Base-by-base conservation (phyloP, 2,797 vertebrate species). In the Ptychadena robeensis region DNA sequence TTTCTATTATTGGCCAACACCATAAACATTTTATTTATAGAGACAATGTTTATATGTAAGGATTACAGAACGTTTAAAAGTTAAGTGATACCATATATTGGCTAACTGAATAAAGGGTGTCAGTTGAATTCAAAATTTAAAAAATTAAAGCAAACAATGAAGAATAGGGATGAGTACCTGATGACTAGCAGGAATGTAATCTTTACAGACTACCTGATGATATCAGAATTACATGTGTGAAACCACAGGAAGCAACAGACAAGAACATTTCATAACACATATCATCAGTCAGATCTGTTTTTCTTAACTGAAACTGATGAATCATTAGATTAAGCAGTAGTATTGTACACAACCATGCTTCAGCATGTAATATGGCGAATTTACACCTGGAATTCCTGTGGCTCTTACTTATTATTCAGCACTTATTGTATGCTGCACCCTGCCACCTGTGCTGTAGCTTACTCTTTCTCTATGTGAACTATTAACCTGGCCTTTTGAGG, bases 221-320 rank as follows among this genome's bases (percentile, higher is more conserved):
- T 61, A 74, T 40, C 73, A 38, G 34, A 37, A 44, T 75, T 64
- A 30, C 38, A 64, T 38, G 27, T 44, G 28, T 44, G 32, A 68
- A 53, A 53, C 44, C 44, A n/a, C 28, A 66, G 10, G n/a, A 9
- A 40, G 40, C n/a, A 75, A 48, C 61, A 14, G 48, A 34, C n/a
- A 61, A 35, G 38, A 61, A 8, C 14, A 30, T 74, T 61, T 74
- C 57, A 74, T 38, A 61, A 74, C 34, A 30, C 27, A 7, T 75
- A 37, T 64, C 25, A 75, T 63, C 8, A 27, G 14, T 64, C 69
- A 44, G 2, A 38, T 37, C 3, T 63, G 18, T 34, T 37, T 63
- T 64, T 64, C 27, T 64, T 75, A 64, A 75, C 57, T 64, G 34
- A 74, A 63, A 28, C 8, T 76, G 75, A 78, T 67, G 30, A 78